phyloP scores from a whole-genome alignment of 2,113 vertebrate genomes.

The Nerophis ophidion region DNA sequence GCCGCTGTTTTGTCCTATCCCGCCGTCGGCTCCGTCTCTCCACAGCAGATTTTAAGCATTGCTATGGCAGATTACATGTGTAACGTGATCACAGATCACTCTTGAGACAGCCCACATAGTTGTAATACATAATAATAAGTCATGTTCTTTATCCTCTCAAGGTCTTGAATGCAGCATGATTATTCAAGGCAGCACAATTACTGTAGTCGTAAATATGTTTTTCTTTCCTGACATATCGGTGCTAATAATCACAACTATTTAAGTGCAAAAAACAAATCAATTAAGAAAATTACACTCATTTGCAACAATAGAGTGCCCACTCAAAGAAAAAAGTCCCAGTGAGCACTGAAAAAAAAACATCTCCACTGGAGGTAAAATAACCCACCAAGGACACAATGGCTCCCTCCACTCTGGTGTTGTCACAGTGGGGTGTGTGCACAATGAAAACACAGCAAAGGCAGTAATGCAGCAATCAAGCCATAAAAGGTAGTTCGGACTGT shows the following conservation, averaged over 20 bases:
- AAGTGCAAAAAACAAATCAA: constrained; percentile 23
- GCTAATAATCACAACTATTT: neutral
- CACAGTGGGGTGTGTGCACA: constrained; percentile 42
- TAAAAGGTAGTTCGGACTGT: constrained; percentile 50
- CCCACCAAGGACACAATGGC: constrained; percentile 62
- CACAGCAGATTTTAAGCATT: too few relatives aligned
- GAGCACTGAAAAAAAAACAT: constrained; percentile 39
- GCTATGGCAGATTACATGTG: too few relatives aligned
- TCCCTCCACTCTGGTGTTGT: constrained; percentile 48
- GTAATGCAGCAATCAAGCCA: constrained; percentile 48
- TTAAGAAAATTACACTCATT: constrained; percentile 34
- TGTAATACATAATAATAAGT: too few relatives aligned
- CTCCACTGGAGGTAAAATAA: constrained; percentile 49
- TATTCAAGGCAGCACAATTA: too few relatives aligned
- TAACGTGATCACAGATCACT: too few relatives aligned
- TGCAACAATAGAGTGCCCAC: constrained; percentile 21
- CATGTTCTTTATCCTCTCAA: too few relatives aligned
- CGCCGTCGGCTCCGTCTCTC: too few relatives aligned
- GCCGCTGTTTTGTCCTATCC: too few relatives aligned
- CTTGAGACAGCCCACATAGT: too few relatives aligned
- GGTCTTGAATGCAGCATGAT: too few relatives aligned
- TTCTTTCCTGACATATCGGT: neutral
- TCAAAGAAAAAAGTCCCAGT: constrained; percentile 24
- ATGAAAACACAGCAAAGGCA: constrained; percentile 49
- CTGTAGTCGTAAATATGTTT: too few relatives aligned